Evolutionary conservation across 1,140 invertebrate genomes (phyloP).

Genomic region (Scaptomyza hsui): DNA sequence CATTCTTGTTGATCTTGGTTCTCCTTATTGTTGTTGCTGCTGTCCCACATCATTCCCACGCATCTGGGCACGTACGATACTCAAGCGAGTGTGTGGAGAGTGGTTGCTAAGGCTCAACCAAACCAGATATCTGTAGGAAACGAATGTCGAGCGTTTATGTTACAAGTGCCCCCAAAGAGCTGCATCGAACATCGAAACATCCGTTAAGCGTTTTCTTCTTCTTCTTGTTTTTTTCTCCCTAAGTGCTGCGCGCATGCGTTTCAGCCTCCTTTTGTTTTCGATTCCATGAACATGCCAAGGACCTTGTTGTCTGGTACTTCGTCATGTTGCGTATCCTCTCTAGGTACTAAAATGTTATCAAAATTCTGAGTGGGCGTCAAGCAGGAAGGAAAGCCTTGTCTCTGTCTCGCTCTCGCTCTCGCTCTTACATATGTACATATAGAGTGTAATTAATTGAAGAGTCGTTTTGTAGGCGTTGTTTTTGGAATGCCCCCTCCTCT

Average conservation of each 20-base stretch:
- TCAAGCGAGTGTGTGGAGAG: conserved; percentile 40
- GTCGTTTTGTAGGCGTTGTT: conserved; percentile 63
- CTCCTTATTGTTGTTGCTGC: conserved; percentile 24
- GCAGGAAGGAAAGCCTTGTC: not conserved
- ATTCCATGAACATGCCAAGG: conserved; percentile 23
- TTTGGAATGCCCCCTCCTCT: conserved; percentile 35
- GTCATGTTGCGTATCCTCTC: not conserved
- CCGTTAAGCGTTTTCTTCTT: conserved; percentile 74
- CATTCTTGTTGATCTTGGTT: conserved; percentile 34
- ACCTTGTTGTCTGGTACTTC: conserved; percentile 4
- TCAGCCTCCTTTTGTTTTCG: conserved; percentile 19
- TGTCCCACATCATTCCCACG: conserved; percentile 73
- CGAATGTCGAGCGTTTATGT: conserved; percentile 75
- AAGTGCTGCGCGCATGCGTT: conserved; percentile 51
- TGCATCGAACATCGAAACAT: conserved; percentile 51
- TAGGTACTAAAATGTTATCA: not conserved
- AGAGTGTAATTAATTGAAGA: conserved; percentile 70
- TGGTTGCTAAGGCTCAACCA: conserved; percentile 26
- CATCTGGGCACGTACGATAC: conserved; percentile 78
- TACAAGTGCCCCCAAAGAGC: conserved; percentile 66
- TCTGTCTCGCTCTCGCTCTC: not conserved
- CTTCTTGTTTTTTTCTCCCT: conserved; percentile 31
- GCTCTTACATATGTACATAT: conserved; percentile 9
- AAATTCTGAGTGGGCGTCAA: conserved; percentile 1
- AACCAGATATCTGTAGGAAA: conserved; percentile 56